Evolutionary conservation across 2,888 invertebrate species (phyloP), one percentile per base, ranked within the genome.

Genomic region (Drosophila siamana): DNA sequence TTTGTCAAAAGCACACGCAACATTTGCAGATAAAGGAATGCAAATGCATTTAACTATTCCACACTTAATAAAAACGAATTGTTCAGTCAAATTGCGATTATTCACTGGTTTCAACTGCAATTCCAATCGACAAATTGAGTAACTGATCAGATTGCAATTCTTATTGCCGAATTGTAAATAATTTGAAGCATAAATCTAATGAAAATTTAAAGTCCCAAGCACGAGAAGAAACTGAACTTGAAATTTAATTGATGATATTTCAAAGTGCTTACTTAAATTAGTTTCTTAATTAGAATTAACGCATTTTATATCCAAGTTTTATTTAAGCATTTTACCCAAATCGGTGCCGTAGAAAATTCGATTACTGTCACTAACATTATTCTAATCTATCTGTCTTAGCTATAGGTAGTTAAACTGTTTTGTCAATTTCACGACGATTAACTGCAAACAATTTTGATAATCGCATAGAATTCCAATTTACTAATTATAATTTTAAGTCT

Each of bases 1-100:
- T 67, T 76, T 57, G 78, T 69, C 74, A 56, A n/a, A 38, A 43
- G 40, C 30, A 44, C 50, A 63, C 52, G 46, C 41, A 54, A 26
- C 15, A 36, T 40, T 41, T n/a, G 9, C 19, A 6, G 28, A 52
- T 52, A 36, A 36, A 15, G 19, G 26, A 44, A 61, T 65, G 65
- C 56, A 61, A 77, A 50, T 62, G 47, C 64, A 52, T 50, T 24
- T 26, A 51, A 60, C 30, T 24, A 26, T 33, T 33, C 43, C 43
- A 55, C 55, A 55, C 55, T 44, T 55, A 55, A 55, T 55, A 43
- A 44, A 54, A 40, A 51, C 8, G n/a, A 52, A 52, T 59, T 41
- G 41, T 30, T 41, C n/a, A 51, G 0, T 38, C 36, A 40, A 52
- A 52, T 40, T 8, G 40, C 26, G 47, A 40, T 26, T 52, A 16